Evolutionary conservation across 2,113 vertebrate genomes (phyloP), one percentile per base, ranked within the genome.

Genomic region (Podilymbus podiceps): DNA sequence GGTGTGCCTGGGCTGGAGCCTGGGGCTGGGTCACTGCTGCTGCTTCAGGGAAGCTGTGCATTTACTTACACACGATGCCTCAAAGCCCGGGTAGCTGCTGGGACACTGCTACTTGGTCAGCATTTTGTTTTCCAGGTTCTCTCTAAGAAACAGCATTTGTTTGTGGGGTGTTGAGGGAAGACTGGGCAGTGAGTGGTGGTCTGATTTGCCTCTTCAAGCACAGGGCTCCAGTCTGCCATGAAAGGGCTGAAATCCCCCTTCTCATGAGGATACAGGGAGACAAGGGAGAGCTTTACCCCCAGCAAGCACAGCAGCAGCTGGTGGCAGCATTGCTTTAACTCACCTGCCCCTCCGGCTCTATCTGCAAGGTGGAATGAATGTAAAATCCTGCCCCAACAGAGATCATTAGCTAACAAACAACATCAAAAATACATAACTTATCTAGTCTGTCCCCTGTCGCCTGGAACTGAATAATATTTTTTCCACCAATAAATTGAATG

Each of bases 11-110:
- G 1, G 1, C 7, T 76, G 49, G 20, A 64, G 62, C 22, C 31
- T 53, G n/a, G 4, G 27, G 4, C 47, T 68, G 27, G 7, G 9
- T 52, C n/a, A 53, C 22, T 2, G 1, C 13, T 0, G 0, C 38
- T 76, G 11, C 28, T 92, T 44, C 2, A 9, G 40, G 64, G 30
- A 53, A 93, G 30, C 13, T 67, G 35, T 59, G 24, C 1, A 1
- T 69, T 73, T 69, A 12, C 4, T 73, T 69, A 12, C 4, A 6
- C 21, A 66, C 53, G 56, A 44, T 63, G 20, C 47, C 22, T 44
- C 47, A 67, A 67, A 53, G 84, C 38, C 12, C 4, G 19, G 9
- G n/a, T 30, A 56, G 58, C 44, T 1, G 0, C n/a, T 6, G 1
- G 25, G 44, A 78, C 33, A 22, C 20, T 55, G 71, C 6, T 64